These are phyloP conservation scores for Steatocranus sp. DNA, from an alignment of 2,797 vertebrate genomes.

Conservation along the genomic window DNA sequence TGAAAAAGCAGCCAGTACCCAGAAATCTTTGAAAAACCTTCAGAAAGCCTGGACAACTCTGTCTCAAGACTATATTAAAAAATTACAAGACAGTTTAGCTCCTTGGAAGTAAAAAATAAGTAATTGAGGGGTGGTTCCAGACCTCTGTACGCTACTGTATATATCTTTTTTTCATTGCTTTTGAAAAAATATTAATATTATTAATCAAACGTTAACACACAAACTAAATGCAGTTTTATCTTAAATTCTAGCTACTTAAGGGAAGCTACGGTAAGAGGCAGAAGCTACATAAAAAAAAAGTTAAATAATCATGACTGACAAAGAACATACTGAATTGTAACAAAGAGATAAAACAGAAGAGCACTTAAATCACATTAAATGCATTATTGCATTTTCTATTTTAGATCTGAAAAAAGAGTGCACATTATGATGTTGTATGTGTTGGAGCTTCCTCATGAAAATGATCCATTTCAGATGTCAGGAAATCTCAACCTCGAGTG, in stretches of 20 bases:
- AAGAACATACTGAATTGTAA: not conserved
- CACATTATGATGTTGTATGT: not conserved
- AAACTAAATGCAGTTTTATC: not conserved
- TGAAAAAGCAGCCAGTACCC: not conserved
- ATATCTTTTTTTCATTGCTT: not conserved
- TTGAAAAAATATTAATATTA: not conserved
- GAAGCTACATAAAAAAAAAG: not conserved
- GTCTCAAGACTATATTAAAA: not conserved
- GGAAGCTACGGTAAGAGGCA: not conserved
- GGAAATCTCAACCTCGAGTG: constrained; percentile 10
- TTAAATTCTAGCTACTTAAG: not conserved
- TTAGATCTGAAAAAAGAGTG: not conserved
- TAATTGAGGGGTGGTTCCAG: not conserved
- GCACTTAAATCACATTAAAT: not conserved
- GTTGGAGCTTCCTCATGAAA: constrained; percentile 3
- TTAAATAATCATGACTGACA: not conserved
- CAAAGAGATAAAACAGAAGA: not conserved
- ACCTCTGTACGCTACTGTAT: not conserved
- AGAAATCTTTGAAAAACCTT: not conserved
- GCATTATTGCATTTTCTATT: not conserved
- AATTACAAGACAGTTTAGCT: not conserved
- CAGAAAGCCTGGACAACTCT: not conserved
- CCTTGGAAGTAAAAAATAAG: not conserved
- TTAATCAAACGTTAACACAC: not conserved
- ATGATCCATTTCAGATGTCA: constrained; percentile 35